phyloP scores from a whole-genome alignment of 2,113 vertebrate genomes.

The Sus scrofa region T2T-Sscrofa CM000812.6:37149001-37149500 shows the following conservation, averaged over 20 bases:
- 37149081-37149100: neutral
- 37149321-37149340: neutral
- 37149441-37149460: neutral
- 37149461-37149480: neutral
- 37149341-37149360: neutral
- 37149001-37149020: conserved; percentile 11
- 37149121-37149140: neutral
- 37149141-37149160: neutral
- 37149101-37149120: neutral
- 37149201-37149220: neutral
- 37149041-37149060: neutral
- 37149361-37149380: neutral
- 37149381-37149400: neutral
- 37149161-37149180: neutral
- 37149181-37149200: neutral
- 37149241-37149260: neutral
- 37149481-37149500: neutral
- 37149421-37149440: neutral
- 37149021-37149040: neutral
- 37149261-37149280: neutral
- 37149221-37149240: neutral
- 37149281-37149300: neutral
- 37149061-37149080: neutral
- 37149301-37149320: neutral
- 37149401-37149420: neutral